These are phyloP conservation scores for Eurystomus gularis DNA, from an alignment of 2,113 vertebrate genomes.

Conservation along the genomic window DNA sequence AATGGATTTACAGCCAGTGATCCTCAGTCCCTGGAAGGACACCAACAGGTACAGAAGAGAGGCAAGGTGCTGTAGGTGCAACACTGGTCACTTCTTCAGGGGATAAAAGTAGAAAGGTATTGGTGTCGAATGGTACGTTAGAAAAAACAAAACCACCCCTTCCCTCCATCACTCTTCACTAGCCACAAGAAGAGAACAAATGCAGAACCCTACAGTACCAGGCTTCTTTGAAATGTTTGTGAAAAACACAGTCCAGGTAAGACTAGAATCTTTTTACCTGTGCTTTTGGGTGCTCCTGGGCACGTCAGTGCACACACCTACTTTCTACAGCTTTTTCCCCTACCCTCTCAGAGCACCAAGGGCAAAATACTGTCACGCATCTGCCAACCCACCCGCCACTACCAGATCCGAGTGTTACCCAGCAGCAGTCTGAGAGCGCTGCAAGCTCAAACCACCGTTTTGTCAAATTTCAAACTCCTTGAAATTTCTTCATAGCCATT, in stretches of 20 bases:
- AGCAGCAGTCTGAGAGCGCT: not conserved
- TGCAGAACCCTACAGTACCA: not conserved
- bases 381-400: not conserved
- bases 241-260: not conserved
- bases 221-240: not conserved
- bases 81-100: not conserved
- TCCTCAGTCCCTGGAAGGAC: not conserved
- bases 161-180: not conserved
- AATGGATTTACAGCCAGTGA: not conserved
- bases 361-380: not conserved
- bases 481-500: not conserved
- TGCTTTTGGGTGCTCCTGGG: not conserved
- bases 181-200: not conserved
- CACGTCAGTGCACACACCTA: not conserved
- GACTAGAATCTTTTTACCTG: not conserved
- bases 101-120: not conserved
- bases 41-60: not conserved
- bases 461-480: not conserved
- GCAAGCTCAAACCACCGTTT: not conserved
- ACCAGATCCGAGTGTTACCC: rapidly evolving
- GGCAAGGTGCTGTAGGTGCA: not conserved
- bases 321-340: not conserved
- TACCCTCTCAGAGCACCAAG: not conserved
- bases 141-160: not conserved
- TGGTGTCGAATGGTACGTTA: not conserved